Evolutionary conservation across 2,797 vertebrate genomes (phyloP).

Genomic region (Anguilla anguilla): DNA sequence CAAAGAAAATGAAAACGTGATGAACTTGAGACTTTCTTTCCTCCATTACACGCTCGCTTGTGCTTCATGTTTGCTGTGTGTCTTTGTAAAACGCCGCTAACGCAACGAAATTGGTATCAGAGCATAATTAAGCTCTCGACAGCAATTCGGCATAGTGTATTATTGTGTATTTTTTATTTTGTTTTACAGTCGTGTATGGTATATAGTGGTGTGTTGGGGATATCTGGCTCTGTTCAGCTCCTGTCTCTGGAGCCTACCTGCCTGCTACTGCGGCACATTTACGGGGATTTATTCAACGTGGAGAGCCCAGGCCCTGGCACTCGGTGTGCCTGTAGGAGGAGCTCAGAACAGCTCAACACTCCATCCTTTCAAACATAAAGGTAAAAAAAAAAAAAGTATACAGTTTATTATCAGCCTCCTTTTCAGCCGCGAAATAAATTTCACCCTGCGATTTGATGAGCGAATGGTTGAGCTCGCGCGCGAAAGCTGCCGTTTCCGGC

Average conservation of each 20-base stretch:
- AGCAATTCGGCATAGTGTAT: background rate
- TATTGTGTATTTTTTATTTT: background rate
- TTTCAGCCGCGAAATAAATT: background rate
- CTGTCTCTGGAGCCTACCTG: background rate
- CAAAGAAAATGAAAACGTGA: background rate
- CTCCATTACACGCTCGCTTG: background rate
- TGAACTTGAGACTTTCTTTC: background rate
- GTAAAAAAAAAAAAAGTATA: background rate
- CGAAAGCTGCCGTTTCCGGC: background rate
- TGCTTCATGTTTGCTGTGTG: background rate
- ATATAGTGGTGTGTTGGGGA: background rate
- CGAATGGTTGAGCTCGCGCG: background rate
- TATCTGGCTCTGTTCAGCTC: background rate
- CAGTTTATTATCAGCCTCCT: background rate
- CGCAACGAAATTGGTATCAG: background rate
- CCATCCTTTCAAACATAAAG: background rate
- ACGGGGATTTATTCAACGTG: background rate
- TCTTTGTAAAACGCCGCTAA: background rate
- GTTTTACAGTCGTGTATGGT: background rate
- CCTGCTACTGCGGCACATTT: background rate
- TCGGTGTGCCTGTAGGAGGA: background rate
- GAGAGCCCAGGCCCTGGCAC: background rate
- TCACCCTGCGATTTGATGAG: background rate
- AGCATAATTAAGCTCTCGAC: background rate
- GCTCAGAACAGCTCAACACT: background rate